Percentiles rank a stretch among this genome's conserved stretches.
phyloP scores from a whole-genome alignment of 64 coral and sea anemone genomes.

The Cladopsammia gracilis region DNA sequence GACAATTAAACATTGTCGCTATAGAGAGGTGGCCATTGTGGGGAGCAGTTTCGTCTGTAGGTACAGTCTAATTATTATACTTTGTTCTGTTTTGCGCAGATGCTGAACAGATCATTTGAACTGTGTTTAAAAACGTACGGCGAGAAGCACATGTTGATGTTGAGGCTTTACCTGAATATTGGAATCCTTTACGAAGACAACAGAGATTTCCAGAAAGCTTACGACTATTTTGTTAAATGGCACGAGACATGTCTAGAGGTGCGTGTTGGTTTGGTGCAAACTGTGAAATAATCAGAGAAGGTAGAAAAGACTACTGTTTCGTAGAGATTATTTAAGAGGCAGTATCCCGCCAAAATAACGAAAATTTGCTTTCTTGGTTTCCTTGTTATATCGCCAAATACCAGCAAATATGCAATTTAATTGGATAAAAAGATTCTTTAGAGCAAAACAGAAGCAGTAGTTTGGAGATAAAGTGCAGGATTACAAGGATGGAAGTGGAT shows the following conservation, averaged over 20 bases:
- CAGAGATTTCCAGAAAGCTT: constrained; percentile 88
- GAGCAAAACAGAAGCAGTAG: too few relatives aligned
- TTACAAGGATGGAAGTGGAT: too few relatives aligned
- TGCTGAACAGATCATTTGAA: constrained; percentile 88
- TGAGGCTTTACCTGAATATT: constrained; percentile 96
- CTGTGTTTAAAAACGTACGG: constrained; percentile 94
- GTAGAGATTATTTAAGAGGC: too few relatives aligned
- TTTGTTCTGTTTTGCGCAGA: constrained; percentile 50
- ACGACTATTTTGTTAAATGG: constrained; percentile 99
- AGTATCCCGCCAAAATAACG: too few relatives aligned
- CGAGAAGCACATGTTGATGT: constrained; percentile 96
- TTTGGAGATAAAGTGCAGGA: too few relatives aligned
- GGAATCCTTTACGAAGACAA: constrained; percentile 98
- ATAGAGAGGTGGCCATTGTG: too few relatives aligned
- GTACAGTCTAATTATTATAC: not conserved
- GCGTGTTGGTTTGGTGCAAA: not conserved
- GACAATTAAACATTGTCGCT: too few relatives aligned
- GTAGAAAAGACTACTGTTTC: not conserved
- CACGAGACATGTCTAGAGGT: constrained; percentile 96
- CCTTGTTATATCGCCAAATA: too few relatives aligned
- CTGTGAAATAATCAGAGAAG: not conserved
- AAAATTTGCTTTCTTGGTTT: too few relatives aligned
- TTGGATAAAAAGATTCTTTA: too few relatives aligned
- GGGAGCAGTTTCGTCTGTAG: not conserved
- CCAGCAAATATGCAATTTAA: too few relatives aligned